Evolutionary conservation across 2,797 vertebrate genomes (phyloP), one percentile per base, ranked within the genome.

Genomic region (Clarias fuscus): DNA sequence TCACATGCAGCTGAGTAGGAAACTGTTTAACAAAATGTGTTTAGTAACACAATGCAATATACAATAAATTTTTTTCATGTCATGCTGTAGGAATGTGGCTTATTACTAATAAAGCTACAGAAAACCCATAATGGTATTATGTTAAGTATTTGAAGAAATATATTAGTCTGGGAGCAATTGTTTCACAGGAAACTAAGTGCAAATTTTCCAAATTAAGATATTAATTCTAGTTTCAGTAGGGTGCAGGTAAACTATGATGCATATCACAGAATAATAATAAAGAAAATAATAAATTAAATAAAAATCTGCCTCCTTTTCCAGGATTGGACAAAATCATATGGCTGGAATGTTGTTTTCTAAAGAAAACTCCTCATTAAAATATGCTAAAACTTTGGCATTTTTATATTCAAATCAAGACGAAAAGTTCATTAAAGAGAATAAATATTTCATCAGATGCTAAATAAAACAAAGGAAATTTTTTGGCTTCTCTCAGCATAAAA

Each of bases 391-490:
- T 97, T 97, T 93, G 93, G 95, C 95, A 97, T 98, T 98, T 98
- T 97, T 97, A 97, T 93, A 98, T 98, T 99, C 96, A 97, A 98
- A 98, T 98, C 96, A 95, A 98, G 97, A 99, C 97, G 97, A 99
- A 98, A 98, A 99, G 97, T 99, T 99, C 97, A 99, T 99, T 99
- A 98, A 97, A 97, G 95, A 98, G 97, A 96, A 99, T 99, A 98
- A 99, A 99, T 99, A 99, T 99, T 99, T 99, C 97, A 99, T 99
- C 97, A 98, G 97, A 98, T 99, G 97, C 97, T 98, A 98, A 99
- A 98, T 99, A 99, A 99, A 99, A 99, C 98, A 99, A 99, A 99
- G 96, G 96, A 96, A 96, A 96, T 97, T 98, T 33, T 97, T 99
- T 97, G 97, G 97, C 98, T 97, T 99, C 98, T 98, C 97, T 99